These are phyloP conservation scores for Caenorhabditis briggsae DNA, from an alignment of 1,140 invertebrate species.

Conservation along the genomic window DNA sequence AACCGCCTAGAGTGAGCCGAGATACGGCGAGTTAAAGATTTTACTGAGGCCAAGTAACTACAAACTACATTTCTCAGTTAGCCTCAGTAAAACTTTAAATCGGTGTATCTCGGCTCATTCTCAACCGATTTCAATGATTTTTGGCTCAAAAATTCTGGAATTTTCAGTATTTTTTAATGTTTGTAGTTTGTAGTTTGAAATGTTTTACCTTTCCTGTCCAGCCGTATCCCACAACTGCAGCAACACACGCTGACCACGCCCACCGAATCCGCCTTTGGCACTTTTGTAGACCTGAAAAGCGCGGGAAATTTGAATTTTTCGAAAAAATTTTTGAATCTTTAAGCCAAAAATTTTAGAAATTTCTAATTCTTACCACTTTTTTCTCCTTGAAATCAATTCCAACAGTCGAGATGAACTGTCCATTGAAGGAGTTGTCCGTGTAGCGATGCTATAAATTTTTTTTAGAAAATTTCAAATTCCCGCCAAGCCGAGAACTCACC, in stretches of 20 bases:
- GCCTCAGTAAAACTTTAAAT: too few species aligned
- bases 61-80: too few species aligned
- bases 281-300: constrained; percentile 73
- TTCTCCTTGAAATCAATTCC: constrained; percentile 98
- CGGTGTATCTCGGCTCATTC: too few species aligned
- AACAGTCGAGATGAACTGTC: constrained; percentile 94
- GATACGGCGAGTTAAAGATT: too few species aligned
- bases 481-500: constrained; percentile 54
- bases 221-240: constrained; percentile 95
- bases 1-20: too few species aligned
- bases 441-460: constrained; percentile 84
- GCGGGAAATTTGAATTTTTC: constrained; percentile 36
- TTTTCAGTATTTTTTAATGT: too few species aligned
- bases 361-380: constrained; percentile 82
- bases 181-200: not conserved
- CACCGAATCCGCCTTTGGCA: constrained; percentile 78
- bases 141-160: too few species aligned
- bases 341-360: too few species aligned
- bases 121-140: too few species aligned
- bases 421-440: constrained; percentile 91
- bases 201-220: constrained; percentile 85
- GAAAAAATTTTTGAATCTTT: constrained; percentile 17
- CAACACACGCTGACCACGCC: constrained; percentile 88
- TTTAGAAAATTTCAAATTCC: too few species aligned
- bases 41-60: too few species aligned